These are phyloP conservation scores for Argyresthia goedartella DNA, from an alignment of 2,888 invertebrate species.

Conservation along the genomic window DNA sequence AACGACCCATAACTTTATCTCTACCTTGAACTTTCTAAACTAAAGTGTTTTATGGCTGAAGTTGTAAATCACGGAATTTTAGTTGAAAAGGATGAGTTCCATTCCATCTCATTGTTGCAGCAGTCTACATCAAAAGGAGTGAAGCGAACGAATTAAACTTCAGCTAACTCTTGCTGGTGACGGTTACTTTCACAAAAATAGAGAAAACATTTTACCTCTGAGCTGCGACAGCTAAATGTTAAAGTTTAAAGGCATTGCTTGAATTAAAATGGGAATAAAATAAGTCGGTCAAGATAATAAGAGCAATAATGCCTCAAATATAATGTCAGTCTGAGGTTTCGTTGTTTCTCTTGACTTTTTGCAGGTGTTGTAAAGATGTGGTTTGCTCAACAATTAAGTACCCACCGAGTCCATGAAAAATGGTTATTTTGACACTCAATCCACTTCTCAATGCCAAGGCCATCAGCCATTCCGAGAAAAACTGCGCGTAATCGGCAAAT, in stretches of 20 bases:
- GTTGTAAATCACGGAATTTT: constrained; percentile 2
- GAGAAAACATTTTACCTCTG: background rate
- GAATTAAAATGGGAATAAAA: background rate
- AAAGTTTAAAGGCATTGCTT: background rate
- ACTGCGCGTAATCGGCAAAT: constrained; percentile 21
- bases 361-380: background rate
- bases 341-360: background rate
- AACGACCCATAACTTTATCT: background rate
- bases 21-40: background rate
- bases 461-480: constrained; percentile 57
- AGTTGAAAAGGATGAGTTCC: background rate
- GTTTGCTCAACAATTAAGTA: background rate
- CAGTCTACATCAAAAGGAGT: background rate
- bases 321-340: constrained; percentile 2
- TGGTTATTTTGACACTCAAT: background rate
- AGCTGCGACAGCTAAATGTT: background rate
- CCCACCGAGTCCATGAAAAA: background rate
- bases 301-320: background rate
- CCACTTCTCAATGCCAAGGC: constrained; percentile 42
- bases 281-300: constrained; percentile 1
- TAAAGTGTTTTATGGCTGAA: constrained; percentile 3
- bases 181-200: background rate
- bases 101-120: constrained; percentile 1
- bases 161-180: background rate
- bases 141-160: constrained; percentile 1